Conservation (phyloP, 1,140 invertebrate genomes). For the Drosophila ogumai region DNA sequence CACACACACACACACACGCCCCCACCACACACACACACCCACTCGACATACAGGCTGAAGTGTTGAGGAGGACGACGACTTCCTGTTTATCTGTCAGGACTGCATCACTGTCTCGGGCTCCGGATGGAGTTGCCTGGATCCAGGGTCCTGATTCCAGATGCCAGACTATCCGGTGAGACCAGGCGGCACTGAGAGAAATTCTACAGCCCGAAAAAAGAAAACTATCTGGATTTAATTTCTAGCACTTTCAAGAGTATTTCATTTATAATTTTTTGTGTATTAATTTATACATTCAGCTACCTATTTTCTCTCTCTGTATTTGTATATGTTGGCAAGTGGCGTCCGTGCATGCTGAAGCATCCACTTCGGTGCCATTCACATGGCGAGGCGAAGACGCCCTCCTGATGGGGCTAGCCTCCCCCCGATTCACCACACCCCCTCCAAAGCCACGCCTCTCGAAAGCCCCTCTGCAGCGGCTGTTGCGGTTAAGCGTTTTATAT, state of each 20-base stretch:
- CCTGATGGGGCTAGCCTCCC: conserved; percentile 23
- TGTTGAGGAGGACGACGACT: conserved; percentile 75
- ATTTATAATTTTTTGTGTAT: neutral
- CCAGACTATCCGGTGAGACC: conserved; percentile 25
- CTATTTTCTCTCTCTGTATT: neutral
- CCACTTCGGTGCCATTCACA: conserved; percentile 79
- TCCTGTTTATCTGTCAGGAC: conserved; percentile 81
- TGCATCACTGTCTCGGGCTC: conserved; percentile 49
- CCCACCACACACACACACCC: conserved; percentile 29
- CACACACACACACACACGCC: conserved; percentile 16
- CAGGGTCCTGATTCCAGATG: conserved; percentile 37
- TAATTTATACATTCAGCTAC: too few species aligned
- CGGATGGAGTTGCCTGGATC: conserved; percentile 39
- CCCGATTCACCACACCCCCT: neutral
- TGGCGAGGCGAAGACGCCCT: conserved; percentile 46
- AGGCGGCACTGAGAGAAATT: conserved; percentile 10
- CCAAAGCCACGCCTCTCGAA: neutral
- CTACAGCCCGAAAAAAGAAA: neutral
- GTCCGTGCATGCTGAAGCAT: conserved; percentile 81
- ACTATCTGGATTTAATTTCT: too few species aligned
- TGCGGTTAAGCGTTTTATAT: conserved; percentile 72
- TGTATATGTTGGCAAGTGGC: conserved; percentile 59
- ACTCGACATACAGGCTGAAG: conserved; percentile 75
- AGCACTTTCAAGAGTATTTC: fast-evolving
- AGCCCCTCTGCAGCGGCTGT: conserved; percentile 16